These are phyloP conservation scores for Peribatodes rhomboidaria DNA, from an alignment of 2,888 invertebrate species.

Conservation along the genomic window DNA sequence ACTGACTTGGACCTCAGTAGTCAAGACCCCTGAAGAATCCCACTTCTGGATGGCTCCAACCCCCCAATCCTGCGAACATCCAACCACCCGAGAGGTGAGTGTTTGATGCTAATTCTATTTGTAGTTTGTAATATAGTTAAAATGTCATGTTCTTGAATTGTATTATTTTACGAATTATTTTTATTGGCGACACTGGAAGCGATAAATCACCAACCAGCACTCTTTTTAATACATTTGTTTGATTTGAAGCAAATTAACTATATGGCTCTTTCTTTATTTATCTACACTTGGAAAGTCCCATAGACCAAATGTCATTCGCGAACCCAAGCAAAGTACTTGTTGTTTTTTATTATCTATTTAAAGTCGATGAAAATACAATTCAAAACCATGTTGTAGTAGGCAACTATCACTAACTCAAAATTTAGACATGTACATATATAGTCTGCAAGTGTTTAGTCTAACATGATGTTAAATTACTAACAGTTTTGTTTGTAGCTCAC, in stretches of 20 bases:
- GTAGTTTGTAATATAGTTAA: constrained; percentile 49
- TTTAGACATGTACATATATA: constrained; percentile 53
- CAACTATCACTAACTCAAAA: constrained; percentile 32
- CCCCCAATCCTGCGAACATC: constrained; percentile 70
- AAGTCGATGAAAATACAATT: constrained; percentile 32
- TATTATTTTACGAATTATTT: constrained; percentile 10
- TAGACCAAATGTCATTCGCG: too few species aligned
- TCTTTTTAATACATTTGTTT: too few species aligned
- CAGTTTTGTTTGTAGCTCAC: neutral
- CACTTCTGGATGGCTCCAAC: constrained; percentile 66
- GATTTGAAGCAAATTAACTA: too few species aligned
- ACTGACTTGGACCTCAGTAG: constrained; percentile 53
- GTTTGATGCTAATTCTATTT: constrained; percentile 51
- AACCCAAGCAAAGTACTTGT: too few species aligned
- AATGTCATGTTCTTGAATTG: constrained; percentile 45
- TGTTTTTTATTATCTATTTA: neutral
- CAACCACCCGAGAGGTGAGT: constrained; percentile 77
- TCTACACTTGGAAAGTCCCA: too few species aligned
- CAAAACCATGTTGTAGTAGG: constrained; percentile 34
- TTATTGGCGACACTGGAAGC: too few species aligned
- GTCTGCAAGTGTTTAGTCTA: constrained; percentile 15
- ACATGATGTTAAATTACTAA: constrained; percentile 9
- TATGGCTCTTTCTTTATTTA: too few species aligned
- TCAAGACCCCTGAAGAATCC: constrained; percentile 66
- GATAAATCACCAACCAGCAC: too few species aligned